Percentiles rank a stretch among this genome's conserved stretches.
phyloP scores from a whole-genome alignment of 2,797 vertebrate species.

The Staurois parvus region DNA sequence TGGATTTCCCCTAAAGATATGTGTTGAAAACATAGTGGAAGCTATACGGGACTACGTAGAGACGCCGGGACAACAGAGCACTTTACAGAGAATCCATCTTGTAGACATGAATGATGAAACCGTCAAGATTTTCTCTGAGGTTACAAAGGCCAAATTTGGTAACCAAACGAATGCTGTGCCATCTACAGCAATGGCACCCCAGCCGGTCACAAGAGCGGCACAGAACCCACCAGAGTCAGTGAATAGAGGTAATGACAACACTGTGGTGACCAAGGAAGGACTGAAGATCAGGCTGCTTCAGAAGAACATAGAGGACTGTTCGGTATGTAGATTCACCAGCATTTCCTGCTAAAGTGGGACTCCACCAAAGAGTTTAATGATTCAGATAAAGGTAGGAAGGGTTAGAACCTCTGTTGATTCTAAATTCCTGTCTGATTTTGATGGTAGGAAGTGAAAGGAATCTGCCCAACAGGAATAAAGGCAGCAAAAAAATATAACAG shows the following conservation, averaged over 20 bases:
- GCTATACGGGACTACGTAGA: slow-evolving; percentile 77
- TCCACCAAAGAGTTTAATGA: too few species aligned
- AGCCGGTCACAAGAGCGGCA: not conserved
- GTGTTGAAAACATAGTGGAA: slow-evolving; percentile 72
- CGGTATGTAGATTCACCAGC: slow-evolving; percentile 72
- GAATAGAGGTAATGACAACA: not conserved
- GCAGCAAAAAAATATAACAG: too few species aligned
- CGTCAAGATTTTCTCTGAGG: slow-evolving; percentile 66
- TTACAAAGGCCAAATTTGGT: slow-evolving; percentile 71
- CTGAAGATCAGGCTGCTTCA: slow-evolving; percentile 74
- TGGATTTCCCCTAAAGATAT: slow-evolving; percentile 76
- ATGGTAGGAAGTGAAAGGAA: too few species aligned
- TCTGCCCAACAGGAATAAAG: too few species aligned
- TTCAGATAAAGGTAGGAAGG: too few species aligned
- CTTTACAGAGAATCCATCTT: slow-evolving; percentile 71
- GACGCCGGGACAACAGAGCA: slow-evolving; percentile 55
- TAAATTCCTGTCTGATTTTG: too few species aligned
- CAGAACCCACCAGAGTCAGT: not conserved
- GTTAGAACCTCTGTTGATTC: too few species aligned
- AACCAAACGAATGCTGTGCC: not conserved
- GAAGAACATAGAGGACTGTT: slow-evolving; percentile 78
- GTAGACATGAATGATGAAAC: slow-evolving; percentile 72
- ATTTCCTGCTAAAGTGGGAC: too few species aligned
- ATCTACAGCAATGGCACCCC: not conserved
- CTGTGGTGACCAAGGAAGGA: slow-evolving; percentile 72